Conservation (phyloP, 2,797 vertebrate species). For the Orientallactaga sibirica region DNA sequence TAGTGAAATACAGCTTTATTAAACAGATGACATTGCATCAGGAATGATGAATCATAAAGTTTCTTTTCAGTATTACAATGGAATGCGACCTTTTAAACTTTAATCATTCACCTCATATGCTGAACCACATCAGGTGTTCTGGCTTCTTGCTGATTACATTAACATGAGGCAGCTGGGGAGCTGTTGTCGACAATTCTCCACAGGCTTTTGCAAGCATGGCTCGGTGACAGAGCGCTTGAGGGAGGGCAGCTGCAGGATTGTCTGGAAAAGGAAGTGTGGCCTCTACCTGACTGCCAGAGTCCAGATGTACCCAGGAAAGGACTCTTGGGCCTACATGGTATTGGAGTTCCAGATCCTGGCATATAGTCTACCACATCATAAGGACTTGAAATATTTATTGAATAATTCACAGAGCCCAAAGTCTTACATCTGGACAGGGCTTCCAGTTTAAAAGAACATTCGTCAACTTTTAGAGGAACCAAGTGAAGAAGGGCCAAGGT, state of each 20-base stretch:
- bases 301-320: not conserved
- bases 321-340: fast-evolving
- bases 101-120: constrained; percentile 81
- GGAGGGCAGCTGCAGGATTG: not conserved
- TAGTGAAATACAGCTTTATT: constrained; percentile 86
- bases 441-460: not conserved
- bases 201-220: not conserved
- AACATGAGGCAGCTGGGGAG: constrained; percentile 70
- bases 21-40: constrained; percentile 86
- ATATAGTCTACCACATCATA: too few relatives aligned
- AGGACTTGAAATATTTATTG: not conserved
- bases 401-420: not conserved
- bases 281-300: not conserved
- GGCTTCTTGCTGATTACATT: constrained; percentile 67
- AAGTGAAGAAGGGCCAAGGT: not conserved
- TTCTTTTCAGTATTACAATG: constrained; percentile 84
- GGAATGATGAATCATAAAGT: constrained; percentile 87
- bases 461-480: not conserved
- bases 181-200: not conserved
- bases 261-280: not conserved
- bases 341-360: not conserved
- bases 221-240: not conserved
- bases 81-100: constrained; percentile 81
- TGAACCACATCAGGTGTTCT: constrained; percentile 80
- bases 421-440: not conserved